phyloP scores from a whole-genome alignment of 2,888 invertebrate species.

The Ormyrus labotus region DNA sequence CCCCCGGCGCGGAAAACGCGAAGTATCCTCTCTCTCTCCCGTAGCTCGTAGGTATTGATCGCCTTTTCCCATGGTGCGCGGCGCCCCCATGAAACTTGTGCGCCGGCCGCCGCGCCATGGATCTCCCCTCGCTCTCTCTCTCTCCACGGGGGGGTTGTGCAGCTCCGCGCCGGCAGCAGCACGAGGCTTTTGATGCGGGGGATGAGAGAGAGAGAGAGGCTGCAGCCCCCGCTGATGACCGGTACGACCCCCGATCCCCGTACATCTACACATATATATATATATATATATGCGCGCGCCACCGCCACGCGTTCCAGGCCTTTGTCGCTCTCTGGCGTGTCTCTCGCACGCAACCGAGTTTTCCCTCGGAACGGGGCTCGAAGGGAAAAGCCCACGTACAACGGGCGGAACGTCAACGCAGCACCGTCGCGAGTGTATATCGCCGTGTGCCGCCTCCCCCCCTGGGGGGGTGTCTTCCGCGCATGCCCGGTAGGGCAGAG shows the following conservation, averaged over 20 bases:
- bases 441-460: slow-evolving; percentile 9
- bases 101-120: neutral
- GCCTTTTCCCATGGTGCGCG: slow-evolving; percentile 64
- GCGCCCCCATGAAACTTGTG: slow-evolving; percentile 14
- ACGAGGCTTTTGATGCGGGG: no score
- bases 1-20: neutral
- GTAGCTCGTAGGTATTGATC: slow-evolving; percentile 65
- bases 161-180: no score
- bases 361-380: neutral
- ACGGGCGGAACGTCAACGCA: neutral
- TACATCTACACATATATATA: no score
- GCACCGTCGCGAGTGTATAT: slow-evolving; percentile 37
- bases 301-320: neutral
- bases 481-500: neutral
- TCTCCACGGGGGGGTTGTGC: neutral
- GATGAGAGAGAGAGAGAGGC: no score
- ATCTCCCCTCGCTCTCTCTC: neutral
- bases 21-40: slow-evolving; percentile 34
- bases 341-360: neutral
- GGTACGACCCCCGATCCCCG: no score
- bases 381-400: no score
- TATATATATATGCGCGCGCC: neutral
- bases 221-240: no score
- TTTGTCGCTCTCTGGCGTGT: neutral
- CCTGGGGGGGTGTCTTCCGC: neutral